These are phyloP conservation scores for Agrilus mali DNA, from an alignment of 2,888 invertebrate genomes.

Conservation along the genomic window DNA sequence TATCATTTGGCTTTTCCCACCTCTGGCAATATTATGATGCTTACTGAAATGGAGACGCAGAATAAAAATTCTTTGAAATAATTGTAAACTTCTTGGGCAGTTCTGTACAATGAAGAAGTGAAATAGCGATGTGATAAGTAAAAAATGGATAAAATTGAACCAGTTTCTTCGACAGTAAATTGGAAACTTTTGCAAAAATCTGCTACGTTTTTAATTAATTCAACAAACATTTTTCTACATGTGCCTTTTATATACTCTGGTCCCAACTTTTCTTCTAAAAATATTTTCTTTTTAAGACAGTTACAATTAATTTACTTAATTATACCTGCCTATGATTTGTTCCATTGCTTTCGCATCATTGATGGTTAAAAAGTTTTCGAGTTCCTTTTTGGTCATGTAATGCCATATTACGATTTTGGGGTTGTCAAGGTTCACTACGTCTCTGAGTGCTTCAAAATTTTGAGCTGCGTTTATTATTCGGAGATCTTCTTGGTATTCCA, in stretches of 20 bases:
- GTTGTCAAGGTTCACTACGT: constrained; percentile 2
- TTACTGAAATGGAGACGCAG: constrained; percentile 27
- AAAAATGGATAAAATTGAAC: constrained; percentile 27
- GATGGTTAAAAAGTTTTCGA: constrained; percentile 18
- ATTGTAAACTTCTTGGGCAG: constrained; percentile 26
- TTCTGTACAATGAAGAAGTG: constrained; percentile 20
- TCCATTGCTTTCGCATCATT: constrained; percentile 17
- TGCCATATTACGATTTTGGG: constrained; percentile 24
- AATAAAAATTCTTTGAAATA: constrained; percentile 28
- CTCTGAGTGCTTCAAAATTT: constrained; percentile 9
- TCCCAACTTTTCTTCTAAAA: constrained; percentile 23
- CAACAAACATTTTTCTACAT: constrained; percentile 21
- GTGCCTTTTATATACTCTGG: constrained; percentile 21
- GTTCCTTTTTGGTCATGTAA: constrained; percentile 22
- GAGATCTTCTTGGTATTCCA: neutral
- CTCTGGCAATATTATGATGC: constrained; percentile 11
- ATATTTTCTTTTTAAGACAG: neutral
- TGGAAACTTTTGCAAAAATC: constrained; percentile 23
- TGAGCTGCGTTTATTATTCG: constrained; percentile 1
- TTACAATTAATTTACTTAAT: constrained; percentile 1
- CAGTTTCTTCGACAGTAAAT: constrained; percentile 23
- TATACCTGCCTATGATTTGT: constrained; percentile 20
- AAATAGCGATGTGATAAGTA: constrained; percentile 29
- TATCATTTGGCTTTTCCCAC: too few species aligned
- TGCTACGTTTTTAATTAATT: constrained; percentile 24